phyloP scores from a whole-genome alignment of 2,797 vertebrate genomes.

The Pampus argenteus region DNA sequence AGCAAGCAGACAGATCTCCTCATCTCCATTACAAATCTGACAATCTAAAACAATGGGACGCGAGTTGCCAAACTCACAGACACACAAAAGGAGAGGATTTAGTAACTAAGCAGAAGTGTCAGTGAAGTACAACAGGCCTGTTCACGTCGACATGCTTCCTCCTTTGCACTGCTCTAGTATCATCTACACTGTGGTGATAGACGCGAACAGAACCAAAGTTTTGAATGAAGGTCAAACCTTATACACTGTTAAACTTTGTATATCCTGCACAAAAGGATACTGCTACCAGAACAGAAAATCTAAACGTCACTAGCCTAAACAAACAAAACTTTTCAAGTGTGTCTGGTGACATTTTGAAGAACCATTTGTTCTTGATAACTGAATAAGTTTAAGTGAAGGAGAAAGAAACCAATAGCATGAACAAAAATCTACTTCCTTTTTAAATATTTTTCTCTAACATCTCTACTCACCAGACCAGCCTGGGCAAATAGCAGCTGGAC shows the following conservation, averaged over 20 bases:
- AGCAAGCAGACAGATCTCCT: constrained; percentile 54
- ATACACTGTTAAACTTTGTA: neutral
- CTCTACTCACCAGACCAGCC: constrained; percentile 94
- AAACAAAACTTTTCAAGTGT: neutral
- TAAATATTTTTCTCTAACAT: neutral
- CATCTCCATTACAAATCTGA: constrained; percentile 70
- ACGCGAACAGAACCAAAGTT: constrained; percentile 13
- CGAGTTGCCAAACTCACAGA: constrained; percentile 43
- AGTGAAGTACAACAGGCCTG: constrained; percentile 37
- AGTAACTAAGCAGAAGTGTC: constrained; percentile 39
- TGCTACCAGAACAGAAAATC: neutral
- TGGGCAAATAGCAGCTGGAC: constrained; percentile 98
- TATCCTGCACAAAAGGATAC: neutral
- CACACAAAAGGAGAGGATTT: constrained; percentile 34
- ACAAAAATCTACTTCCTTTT: neutral
- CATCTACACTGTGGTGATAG: constrained; percentile 20
- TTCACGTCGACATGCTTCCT: constrained; percentile 23
- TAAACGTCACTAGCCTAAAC: neutral
- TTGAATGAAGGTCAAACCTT: constrained; percentile 7
- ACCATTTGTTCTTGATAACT: neutral
- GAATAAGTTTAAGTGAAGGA: neutral
- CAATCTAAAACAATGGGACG: constrained; percentile 61
- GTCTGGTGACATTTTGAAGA: neutral
- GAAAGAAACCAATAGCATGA: neutral
- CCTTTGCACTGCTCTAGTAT: constrained; percentile 11